Percentiles rank a stretch among this genome's conserved stretches.
These are phyloP conservation scores for Umimayanthus kanabou DNA, from an alignment of 92 coral and sea anemone species.

Conservation along the genomic window DNA sequence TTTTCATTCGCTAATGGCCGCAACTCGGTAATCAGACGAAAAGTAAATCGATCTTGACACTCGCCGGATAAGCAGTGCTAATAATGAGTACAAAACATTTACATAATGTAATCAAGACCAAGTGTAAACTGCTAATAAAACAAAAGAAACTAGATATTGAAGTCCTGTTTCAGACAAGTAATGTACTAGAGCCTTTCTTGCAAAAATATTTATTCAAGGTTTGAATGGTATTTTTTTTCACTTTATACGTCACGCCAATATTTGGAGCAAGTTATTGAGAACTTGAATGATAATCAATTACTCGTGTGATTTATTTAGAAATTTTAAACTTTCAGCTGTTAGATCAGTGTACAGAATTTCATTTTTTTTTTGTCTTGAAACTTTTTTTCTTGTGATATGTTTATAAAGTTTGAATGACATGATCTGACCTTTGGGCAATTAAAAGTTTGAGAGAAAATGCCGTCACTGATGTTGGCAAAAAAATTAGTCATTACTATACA, in stretches of 20 bases:
- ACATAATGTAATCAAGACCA: constrained; percentile 13
- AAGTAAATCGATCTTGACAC: constrained; percentile 25
- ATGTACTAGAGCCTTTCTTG: neutral
- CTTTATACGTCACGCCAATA: neutral
- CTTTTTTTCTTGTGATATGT: neutral
- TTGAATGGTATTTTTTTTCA: neutral
- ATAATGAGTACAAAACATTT: constrained; percentile 14
- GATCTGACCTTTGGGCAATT: neutral
- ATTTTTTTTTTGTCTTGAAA: neutral
- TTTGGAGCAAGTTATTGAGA: neutral
- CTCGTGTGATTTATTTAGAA: neutral
- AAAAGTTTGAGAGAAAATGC: neutral
- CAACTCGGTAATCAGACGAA: constrained; percentile 12
- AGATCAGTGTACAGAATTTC: neutral
- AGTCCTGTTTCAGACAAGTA: constrained; percentile 16
- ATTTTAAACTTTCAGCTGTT: neutral
- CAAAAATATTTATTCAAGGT: constrained; percentile 10
- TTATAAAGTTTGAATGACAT: neutral
- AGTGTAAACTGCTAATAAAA: neutral
- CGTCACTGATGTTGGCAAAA: neutral
- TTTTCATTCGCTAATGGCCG: constrained; percentile 25
- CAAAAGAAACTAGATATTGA: constrained; percentile 28
- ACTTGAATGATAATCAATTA: neutral
- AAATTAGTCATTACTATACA: no score
- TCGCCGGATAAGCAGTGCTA: constrained; percentile 1